Evolutionary conservation across 92 coral and sea anemone species (phyloP).

Genomic region (Parazoanthus swiftii): DNA sequence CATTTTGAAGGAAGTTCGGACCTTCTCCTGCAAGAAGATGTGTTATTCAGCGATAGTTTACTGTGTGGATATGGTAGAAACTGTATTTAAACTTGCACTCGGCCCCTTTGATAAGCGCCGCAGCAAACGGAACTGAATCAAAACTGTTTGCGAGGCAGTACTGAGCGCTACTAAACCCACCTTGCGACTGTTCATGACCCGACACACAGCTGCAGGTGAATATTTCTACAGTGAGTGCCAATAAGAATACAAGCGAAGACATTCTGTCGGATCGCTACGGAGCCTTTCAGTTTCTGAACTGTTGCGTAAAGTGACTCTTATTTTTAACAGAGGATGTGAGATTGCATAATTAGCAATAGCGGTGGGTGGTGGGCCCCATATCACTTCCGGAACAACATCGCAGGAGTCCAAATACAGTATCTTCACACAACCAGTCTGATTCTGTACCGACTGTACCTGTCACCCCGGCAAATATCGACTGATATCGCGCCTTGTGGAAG

Average conservation of each 20-base stretch:
- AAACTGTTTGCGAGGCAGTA: not conserved
- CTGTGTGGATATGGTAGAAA: not conserved
- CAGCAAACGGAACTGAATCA: not conserved
- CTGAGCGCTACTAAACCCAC: not conserved
- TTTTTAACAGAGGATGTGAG: conserved; percentile 6
- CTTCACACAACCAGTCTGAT: not conserved
- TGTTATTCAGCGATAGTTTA: not conserved
- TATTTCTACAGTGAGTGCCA: not conserved
- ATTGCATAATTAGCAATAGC: conserved; percentile 7
- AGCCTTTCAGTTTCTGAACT: not conserved
- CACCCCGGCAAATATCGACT: not conserved
- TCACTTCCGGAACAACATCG: conserved; percentile 4
- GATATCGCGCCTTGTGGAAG: not conserved
- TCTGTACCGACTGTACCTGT: not conserved
- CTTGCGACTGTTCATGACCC: not conserved
- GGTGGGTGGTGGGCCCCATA: not conserved
- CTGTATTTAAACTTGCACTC: not conserved
- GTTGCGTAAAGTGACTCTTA: not conserved
- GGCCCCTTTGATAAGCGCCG: not conserved
- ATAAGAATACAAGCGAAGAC: not conserved
- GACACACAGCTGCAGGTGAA: not conserved
- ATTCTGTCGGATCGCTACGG: not conserved
- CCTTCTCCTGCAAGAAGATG: not conserved
- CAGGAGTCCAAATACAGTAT: conserved; percentile 1
- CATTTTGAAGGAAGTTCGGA: not conserved